Base-by-base conservation (phyloP, 2,888 invertebrate species). In the Spicauda simplicius region DNA sequence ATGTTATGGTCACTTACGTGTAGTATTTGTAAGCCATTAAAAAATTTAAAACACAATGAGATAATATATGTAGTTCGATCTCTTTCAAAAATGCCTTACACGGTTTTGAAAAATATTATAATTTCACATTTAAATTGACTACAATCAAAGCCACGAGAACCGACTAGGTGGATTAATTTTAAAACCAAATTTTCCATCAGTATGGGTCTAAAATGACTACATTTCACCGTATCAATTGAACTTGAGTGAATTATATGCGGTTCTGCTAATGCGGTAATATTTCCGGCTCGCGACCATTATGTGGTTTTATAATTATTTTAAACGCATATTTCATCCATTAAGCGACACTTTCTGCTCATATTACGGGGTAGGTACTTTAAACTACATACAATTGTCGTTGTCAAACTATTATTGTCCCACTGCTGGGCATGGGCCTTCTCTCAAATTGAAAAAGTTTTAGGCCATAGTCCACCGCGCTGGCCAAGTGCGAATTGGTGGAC, bases 221-320 rank as follows among this genome's bases (percentile, higher is more conserved):
- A 10, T 18, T 50, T n/a, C 2, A 2, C 12, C 50, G 18, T 50
- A 18, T 50, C 50, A 50, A 50, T 50, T 50, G 18, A 50, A 50
- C 50, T 50, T 50, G 18, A 50, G 18, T 50, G 18, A 50, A 18
- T 50, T 50, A 50, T 50, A 10, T 50, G 50, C 50, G 50, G 50
- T 50, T 50, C 16, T 50, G 6, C 18, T 18, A 18, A 53, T 14
- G 14, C 53, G 20, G 25, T 48, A 20, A 48, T 48, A 25, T 20
- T 58, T 48, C 58, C 58, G 41, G n/a, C 14, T 19, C n/a, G 58
- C 45, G n/a, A 10, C 20, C 58, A 25, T 48, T 59, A 16, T 48
- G 20, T 48, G 58, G 48, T 20, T 19, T 48, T 59, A 59, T 59
- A 45, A 50, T 18, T 16, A 50, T 50, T 50, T 50, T 50, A 50